Evolutionary conservation across 2,888 invertebrate genomes (phyloP).

Genomic region (Papilio elwesi): DNA sequence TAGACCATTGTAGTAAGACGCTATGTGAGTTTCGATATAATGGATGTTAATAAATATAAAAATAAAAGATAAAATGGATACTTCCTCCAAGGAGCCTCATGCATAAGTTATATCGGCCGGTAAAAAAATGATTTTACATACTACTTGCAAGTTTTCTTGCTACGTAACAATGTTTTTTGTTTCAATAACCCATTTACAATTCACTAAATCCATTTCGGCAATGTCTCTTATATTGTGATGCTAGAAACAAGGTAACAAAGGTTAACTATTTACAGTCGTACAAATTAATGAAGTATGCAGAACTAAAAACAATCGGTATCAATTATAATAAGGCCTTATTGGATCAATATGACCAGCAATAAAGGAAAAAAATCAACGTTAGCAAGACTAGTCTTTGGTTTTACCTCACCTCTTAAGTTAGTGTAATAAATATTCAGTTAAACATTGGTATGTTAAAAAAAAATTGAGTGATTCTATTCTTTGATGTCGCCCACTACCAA

Average conservation of each 20-base stretch:
- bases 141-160: constrained; percentile 59
- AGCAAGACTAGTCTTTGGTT: too few relatives aligned
- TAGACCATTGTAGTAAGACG: too few relatives aligned
- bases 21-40: too few relatives aligned
- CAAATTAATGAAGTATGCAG: too few relatives aligned
- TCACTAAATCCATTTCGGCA: constrained; percentile 2
- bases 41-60: not conserved
- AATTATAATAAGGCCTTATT: too few relatives aligned
- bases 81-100: constrained; percentile 62
- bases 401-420: too few relatives aligned
- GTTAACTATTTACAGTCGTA: not conserved
- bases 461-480: too few relatives aligned
- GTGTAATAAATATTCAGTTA: too few relatives aligned
- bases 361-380: too few relatives aligned
- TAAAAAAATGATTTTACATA: constrained; percentile 82
- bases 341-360: too few relatives aligned
- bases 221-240: constrained; percentile 1
- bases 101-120: constrained; percentile 79
- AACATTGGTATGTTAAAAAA: not conserved
- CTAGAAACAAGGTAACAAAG: not conserved
- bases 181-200: constrained; percentile 16
- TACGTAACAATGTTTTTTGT: constrained; percentile 66
- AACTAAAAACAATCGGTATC: too few relatives aligned
- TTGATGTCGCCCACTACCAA: too few relatives aligned
- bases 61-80: constrained; percentile 54